These are phyloP conservation scores for Epicauta chinensis DNA, from an alignment of 1,140 invertebrate species.

Conservation along the genomic window DNA sequence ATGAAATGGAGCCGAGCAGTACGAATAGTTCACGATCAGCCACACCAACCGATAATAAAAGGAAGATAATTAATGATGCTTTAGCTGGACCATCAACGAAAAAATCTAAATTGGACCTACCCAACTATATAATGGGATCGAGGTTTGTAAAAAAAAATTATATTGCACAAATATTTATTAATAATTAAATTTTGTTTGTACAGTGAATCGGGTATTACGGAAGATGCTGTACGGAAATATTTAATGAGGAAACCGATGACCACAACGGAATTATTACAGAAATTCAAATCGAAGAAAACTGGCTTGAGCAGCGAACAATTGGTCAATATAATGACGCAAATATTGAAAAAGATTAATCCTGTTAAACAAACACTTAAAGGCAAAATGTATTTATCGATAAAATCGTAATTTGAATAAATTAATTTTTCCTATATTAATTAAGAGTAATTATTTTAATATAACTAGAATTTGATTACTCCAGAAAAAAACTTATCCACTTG, in stretches of 20 bases:
- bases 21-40: constrained; percentile 58
- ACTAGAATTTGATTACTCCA: too few species aligned
- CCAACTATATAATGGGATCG: constrained; percentile 43
- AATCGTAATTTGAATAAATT: constrained; percentile 42
- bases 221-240: constrained; percentile 81
- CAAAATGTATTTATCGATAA: constrained; percentile 91
- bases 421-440: too few species aligned
- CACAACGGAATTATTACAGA: constrained; percentile 54
- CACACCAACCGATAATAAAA: constrained; percentile 49
- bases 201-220: constrained; percentile 84
- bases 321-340: constrained; percentile 88
- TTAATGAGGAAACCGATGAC: constrained; percentile 87
- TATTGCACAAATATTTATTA: not conserved
- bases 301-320: constrained; percentile 82
- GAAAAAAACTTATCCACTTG: too few species aligned
- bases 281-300: constrained; percentile 94
- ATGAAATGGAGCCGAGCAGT: constrained; percentile 42
- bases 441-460: too few species aligned
- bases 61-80: constrained; percentile 36
- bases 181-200: not conserved
- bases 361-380: constrained; percentile 87
- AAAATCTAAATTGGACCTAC: constrained; percentile 53
- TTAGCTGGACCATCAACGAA: constrained; percentile 47
- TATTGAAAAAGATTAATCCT: constrained; percentile 92
- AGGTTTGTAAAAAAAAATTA: constrained; percentile 32